phyloP scores from a whole-genome alignment of 2,888 invertebrate genomes.

The Caenorhabditis plicata region DNA sequence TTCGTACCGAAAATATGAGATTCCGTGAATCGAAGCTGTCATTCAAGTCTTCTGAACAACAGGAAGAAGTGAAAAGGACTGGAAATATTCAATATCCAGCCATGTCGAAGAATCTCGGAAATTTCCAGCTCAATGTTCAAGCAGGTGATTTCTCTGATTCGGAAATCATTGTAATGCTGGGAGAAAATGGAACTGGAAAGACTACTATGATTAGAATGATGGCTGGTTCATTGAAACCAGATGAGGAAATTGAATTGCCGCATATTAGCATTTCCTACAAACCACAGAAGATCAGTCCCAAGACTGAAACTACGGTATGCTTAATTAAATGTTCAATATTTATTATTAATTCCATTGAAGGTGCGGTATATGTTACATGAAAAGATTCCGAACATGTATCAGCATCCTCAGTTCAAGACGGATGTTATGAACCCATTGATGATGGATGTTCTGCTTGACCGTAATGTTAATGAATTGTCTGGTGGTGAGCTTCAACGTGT shows the following conservation, averaged over 20 bases:
- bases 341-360: constrained; percentile 4
- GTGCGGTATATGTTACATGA: constrained; percentile 91
- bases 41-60: constrained; percentile 97
- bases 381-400: constrained; percentile 93
- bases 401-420: constrained; percentile 94
- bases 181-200: constrained; percentile 98
- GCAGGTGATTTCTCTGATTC: constrained; percentile 97
- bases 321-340: constrained; percentile 3
- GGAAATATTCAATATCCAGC: constrained; percentile 74
- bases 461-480: constrained; percentile 81
- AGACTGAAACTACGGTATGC: constrained; percentile 78
- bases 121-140: constrained; percentile 79
- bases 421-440: constrained; percentile 86
- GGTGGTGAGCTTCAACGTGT: constrained; percentile 99
- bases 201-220: constrained; percentile 98
- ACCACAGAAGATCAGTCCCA: constrained; percentile 98
- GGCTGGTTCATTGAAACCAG: constrained; percentile 89
- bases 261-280: constrained; percentile 97
- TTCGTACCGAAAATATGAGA: constrained; percentile 96
- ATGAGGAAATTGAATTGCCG: constrained; percentile 74
- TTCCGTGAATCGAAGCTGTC: constrained; percentile 83
- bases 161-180: constrained; percentile 91
- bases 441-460: constrained; percentile 59
- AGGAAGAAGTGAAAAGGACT: constrained; percentile 77
- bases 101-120: constrained; percentile 76